These are phyloP conservation scores for Cercocebus atys DNA, from an alignment of 2,113 vertebrate genomes.

Conservation along the genomic window DNA sequence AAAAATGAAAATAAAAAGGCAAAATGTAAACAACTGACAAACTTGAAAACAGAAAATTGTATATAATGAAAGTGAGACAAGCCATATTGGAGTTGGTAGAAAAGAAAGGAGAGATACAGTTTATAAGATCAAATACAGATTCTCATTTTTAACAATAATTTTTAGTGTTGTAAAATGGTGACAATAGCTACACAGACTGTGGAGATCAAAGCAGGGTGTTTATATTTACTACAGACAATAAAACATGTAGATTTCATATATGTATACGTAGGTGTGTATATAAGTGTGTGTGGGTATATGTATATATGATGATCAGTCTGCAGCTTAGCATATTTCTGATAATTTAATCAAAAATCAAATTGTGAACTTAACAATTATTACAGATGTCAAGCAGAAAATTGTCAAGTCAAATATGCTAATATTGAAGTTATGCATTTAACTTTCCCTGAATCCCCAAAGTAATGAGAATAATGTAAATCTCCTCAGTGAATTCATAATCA, in stretches of 20 bases:
- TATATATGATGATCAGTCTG: neutral
- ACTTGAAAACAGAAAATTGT: neutral
- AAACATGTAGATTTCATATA: neutral
- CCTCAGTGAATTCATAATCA: neutral
- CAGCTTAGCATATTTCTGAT: neutral
- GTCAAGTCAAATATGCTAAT: neutral
- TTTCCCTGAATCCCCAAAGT: neutral
- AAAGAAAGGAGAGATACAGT: neutral
- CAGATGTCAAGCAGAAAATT: neutral
- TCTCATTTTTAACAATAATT: neutral
- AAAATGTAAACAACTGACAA: neutral
- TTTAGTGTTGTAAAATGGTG: neutral
- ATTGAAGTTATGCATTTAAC: neutral
- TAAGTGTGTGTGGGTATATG: neutral
- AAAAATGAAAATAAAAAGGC: neutral
- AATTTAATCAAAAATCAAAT: neutral
- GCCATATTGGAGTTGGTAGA: no score
- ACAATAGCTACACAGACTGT: neutral
- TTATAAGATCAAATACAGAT: neutral
- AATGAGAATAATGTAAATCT: neutral
- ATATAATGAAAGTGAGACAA: neutral
- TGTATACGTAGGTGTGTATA: neutral
- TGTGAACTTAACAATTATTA: neutral
- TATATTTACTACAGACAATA: neutral
- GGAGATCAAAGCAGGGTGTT: neutral